These are phyloP conservation scores for Lamellibrachia columna DNA, from an alignment of 2,888 invertebrate species.

Conservation along the genomic window DNA sequence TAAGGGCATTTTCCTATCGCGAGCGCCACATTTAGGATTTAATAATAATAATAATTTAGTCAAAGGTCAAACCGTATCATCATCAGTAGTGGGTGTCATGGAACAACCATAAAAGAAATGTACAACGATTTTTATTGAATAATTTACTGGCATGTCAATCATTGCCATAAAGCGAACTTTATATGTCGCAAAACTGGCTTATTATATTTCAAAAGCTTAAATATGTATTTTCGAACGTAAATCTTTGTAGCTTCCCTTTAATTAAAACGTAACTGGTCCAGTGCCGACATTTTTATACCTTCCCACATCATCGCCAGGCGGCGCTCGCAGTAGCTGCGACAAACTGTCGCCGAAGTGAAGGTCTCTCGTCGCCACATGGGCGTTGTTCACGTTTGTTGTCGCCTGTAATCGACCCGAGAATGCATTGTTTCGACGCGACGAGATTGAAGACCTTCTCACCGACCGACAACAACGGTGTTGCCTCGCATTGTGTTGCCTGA, in stretches of 20 bases:
- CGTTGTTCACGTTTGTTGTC: neutral
- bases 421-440: neutral
- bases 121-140: too few relatives aligned
- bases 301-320: neutral
- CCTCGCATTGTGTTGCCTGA: neutral
- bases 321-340: neutral
- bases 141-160: too few relatives aligned
- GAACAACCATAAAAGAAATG: too few relatives aligned
- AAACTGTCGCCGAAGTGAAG: neutral
- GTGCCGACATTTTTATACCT: neutral
- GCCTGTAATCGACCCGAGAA: neutral
- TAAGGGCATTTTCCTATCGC: too few relatives aligned
- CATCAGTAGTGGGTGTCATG: too few relatives aligned
- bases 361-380: neutral
- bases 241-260: neutral
- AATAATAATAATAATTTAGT: too few relatives aligned
- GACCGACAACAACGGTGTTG: neutral
- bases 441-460: neutral
- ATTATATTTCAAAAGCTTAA: too few relatives aligned
- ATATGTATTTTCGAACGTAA: neutral
- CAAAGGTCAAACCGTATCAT: too few relatives aligned
- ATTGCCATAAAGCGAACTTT: too few relatives aligned
- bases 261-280: neutral
- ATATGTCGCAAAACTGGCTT: too few relatives aligned
- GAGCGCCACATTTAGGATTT: too few relatives aligned